phyloP scores from a whole-genome alignment of 2,888 invertebrate genomes.

The Andrena dorsata region DNA sequence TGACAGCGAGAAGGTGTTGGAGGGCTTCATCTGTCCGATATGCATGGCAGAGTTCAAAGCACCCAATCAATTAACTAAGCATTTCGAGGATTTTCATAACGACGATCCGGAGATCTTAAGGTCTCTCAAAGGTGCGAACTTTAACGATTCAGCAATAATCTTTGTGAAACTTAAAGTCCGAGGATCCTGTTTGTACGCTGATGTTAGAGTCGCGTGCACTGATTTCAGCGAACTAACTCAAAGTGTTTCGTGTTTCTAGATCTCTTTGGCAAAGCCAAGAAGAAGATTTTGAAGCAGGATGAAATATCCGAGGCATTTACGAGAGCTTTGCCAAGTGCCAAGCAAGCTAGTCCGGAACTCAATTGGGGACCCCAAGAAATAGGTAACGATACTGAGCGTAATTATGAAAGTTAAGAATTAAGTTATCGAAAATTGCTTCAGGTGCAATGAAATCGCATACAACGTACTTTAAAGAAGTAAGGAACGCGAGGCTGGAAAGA shows the following conservation, averaged over 20 bases:
- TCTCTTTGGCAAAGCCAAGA: constrained; percentile 95
- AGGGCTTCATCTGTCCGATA: constrained; percentile 98
- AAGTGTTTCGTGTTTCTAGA: constrained; percentile 81
- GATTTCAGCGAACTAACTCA: neutral
- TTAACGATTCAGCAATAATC: neutral
- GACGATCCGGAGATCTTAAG: constrained; percentile 94
- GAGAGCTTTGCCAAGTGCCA: constrained; percentile 61
- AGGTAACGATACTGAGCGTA: constrained; percentile 82
- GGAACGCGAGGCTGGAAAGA: constrained; percentile 92
- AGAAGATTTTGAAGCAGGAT: constrained; percentile 92
- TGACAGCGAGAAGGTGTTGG: constrained; percentile 89
- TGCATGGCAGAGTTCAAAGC: constrained; percentile 96
- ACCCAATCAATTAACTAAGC: constrained; percentile 92
- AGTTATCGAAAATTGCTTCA: constrained; percentile 58
- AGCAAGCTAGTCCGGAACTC: constrained; percentile 77
- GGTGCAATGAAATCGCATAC: constrained; percentile 89
- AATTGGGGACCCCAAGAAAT: constrained; percentile 88
- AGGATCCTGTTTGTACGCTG: no score
- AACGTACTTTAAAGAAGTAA: constrained; percentile 90
- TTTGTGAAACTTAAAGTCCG: no score
- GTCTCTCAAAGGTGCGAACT: constrained; percentile 89
- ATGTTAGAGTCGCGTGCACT: no score
- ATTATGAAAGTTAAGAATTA: neutral
- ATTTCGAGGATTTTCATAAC: constrained; percentile 95
- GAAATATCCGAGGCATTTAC: constrained; percentile 84